These are phyloP conservation scores for Seira musarum DNA, from an alignment of 2,888 invertebrate genomes.

Conservation along the genomic window DNA sequence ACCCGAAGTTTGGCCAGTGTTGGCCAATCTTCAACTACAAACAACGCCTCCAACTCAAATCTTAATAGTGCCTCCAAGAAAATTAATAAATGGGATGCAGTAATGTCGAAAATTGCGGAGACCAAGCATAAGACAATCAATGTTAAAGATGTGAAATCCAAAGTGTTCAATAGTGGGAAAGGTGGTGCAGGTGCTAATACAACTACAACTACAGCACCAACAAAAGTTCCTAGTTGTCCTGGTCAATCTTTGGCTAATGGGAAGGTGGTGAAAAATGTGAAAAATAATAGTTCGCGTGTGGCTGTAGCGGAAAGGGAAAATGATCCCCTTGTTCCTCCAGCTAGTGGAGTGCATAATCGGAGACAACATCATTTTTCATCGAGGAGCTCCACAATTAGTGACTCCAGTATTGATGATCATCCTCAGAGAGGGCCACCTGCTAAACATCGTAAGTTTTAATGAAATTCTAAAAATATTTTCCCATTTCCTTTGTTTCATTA, in stretches of 20 bases:
- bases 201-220: neutral
- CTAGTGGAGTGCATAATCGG: constrained; percentile 35
- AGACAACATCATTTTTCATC: constrained; percentile 61
- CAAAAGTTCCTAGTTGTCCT: neutral
- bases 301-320: constrained; percentile 42
- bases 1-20: constrained; percentile 53
- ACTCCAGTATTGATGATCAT: constrained; percentile 54
- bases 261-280: constrained; percentile 41
- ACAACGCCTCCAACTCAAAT: neutral
- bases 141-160: constrained; percentile 90
- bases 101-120: constrained; percentile 85
- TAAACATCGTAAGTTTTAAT: constrained; percentile 55
- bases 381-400: constrained; percentile 60
- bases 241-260: constrained; percentile 14
- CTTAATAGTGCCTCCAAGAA: constrained; percentile 74
- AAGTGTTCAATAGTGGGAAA: constrained; percentile 75
- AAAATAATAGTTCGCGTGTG: constrained; percentile 22
- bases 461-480: too few species aligned
- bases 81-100: constrained; percentile 85
- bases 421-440: constrained; percentile 39
- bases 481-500: too few species aligned
- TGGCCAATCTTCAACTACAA: constrained; percentile 18
- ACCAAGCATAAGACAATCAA: constrained; percentile 80
- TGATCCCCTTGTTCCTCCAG: constrained; percentile 46
- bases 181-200: neutral